Evolutionary conservation across 2,888 invertebrate species (phyloP).

Genomic region (Leptinotarsa tumamoca): DNA sequence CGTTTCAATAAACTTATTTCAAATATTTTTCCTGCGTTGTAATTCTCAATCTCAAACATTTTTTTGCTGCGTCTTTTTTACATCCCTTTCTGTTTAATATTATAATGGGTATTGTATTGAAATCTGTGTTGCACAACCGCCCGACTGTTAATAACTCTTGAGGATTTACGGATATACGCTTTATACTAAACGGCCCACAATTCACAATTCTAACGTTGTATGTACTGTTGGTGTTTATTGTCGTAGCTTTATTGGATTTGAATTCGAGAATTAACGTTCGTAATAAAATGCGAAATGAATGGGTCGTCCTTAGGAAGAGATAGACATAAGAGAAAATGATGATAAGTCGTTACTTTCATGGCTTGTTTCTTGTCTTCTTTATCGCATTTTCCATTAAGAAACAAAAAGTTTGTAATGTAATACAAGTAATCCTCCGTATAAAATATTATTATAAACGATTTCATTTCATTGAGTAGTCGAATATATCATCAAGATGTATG

Average conservation of each 20-base stretch:
- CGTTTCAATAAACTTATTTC: too few relatives aligned
- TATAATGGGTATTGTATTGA: constrained; percentile 32
- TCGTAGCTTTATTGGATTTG: constrained; percentile 39
- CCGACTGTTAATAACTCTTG: constrained; percentile 29
- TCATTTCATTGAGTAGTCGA: too few relatives aligned
- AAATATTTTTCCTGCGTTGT: too few relatives aligned
- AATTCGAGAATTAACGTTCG: constrained; percentile 38
- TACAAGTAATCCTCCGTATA: too few relatives aligned
- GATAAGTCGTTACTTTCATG: background rate
- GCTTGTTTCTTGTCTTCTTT: too few relatives aligned
- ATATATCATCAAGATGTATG: too few relatives aligned
- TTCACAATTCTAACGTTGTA: constrained; percentile 41
- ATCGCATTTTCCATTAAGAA: too few relatives aligned
- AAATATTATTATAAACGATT: too few relatives aligned
- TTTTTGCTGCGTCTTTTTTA: background rate
- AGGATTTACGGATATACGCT: constrained; percentile 26
- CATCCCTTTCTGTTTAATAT: constrained; percentile 7
- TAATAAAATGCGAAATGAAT: constrained; percentile 28
- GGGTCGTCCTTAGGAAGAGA: background rate
- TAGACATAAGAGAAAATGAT: background rate
- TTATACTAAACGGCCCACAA: constrained; percentile 30
- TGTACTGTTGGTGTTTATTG: constrained; percentile 36
- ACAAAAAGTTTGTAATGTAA: too few relatives aligned
- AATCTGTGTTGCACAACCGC: constrained; percentile 20
- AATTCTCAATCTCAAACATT: too few relatives aligned